A percentile compares a stretch with the other conserved stretches of the same genome.
phyloP scores from a whole-genome alignment of 2,888 invertebrate genomes.

The Pachliopta kotzebuea region DNA sequence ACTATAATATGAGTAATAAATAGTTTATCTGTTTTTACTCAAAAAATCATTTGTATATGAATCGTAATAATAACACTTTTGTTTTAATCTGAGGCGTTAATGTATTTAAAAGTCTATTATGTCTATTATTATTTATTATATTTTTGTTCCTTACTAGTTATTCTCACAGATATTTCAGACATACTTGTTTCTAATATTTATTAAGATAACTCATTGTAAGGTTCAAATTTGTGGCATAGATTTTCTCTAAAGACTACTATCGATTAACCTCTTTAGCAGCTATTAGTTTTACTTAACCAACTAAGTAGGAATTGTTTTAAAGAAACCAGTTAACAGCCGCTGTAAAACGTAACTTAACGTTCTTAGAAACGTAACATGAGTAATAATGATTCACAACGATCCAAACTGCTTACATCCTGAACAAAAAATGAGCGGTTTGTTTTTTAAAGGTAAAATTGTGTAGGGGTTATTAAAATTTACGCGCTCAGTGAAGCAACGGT shows the following conservation, averaged over 20 bases:
- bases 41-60: no score
- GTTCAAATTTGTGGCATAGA: neutral
- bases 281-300: neutral
- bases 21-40: no score
- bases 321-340: neutral
- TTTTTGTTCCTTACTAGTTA: no score
- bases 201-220: no score
- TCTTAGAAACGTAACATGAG: slow-evolving; percentile 20
- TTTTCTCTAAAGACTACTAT: neutral
- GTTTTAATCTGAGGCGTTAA: no score
- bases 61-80: no score
- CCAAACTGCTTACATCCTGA: slow-evolving; percentile 19
- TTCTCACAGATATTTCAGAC: no score
- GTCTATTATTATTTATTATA: no score
- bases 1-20: no score
- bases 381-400: slow-evolving; percentile 23
- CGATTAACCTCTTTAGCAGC: neutral
- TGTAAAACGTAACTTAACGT: slow-evolving; percentile 3
- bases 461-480: neutral
- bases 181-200: no score
- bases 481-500: neutral
- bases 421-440: slow-evolving; percentile 11
- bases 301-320: neutral
- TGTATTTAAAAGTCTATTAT: no score
- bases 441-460: neutral